These are phyloP conservation scores for Drosophila mettleri DNA, from an alignment of 2,888 invertebrate genomes.

Conservation along the genomic window DNA sequence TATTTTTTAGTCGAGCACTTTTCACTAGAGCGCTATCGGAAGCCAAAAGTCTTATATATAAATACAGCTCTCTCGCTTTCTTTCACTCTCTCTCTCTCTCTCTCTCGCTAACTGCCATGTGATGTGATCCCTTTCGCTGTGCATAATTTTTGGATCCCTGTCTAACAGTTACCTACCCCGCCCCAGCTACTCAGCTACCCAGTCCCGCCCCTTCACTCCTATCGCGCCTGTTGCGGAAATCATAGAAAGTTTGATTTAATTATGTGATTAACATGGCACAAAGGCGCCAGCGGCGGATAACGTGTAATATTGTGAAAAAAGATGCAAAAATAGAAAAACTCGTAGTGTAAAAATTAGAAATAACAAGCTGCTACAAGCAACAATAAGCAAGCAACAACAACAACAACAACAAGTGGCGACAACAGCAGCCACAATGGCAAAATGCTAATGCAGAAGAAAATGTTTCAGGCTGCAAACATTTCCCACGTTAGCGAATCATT, in stretches of 20 bases:
- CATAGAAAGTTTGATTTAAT: constrained; percentile 77
- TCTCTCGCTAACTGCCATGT: background rate
- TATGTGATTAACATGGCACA: constrained; percentile 76
- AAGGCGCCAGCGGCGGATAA: constrained; percentile 55
- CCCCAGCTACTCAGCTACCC: background rate
- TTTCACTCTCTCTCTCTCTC: background rate
- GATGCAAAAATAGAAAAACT: constrained; percentile 5
- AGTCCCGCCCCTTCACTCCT: background rate
- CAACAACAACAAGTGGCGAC: constrained; percentile 29
- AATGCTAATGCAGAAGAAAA: constrained; percentile 63
- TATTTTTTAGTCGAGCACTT: background rate
- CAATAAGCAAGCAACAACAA: constrained; percentile 20
- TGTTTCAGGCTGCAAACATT: constrained; percentile 48
- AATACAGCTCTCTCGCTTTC: background rate
- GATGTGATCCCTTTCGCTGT: constrained; percentile 45
- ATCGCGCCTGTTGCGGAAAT: constrained; percentile 58
- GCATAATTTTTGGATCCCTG: constrained; percentile 13
- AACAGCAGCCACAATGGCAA: constrained; percentile 54
- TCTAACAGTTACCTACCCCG: background rate
- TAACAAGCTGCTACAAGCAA: constrained; percentile 67
- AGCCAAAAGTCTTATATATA: background rate
- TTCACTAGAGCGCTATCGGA: background rate
- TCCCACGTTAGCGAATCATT: constrained; percentile 77
- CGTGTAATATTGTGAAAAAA: constrained; percentile 67
- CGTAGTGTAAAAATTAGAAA: constrained; percentile 70